These are phyloP conservation scores for Protobothrops mucrosquamatus DNA, from an alignment of 2,113 vertebrate species.

Conservation along the genomic window DNA sequence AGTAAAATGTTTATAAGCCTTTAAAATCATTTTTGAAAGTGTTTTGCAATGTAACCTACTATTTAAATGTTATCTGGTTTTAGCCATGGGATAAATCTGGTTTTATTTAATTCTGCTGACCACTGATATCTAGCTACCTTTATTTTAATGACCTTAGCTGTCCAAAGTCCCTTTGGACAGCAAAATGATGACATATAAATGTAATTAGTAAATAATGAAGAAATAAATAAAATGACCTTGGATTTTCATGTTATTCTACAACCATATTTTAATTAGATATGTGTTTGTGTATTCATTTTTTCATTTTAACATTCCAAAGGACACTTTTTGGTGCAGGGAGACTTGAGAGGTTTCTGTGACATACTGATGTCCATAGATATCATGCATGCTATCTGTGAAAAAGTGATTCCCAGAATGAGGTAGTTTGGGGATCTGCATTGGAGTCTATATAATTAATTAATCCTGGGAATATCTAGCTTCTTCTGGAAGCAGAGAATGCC, in stretches of 20 bases:
- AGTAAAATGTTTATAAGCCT: neutral
- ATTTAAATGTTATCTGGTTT: neutral
- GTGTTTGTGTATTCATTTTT: neutral
- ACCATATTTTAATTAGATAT: neutral
- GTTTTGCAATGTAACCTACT: neutral
- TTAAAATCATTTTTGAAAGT: neutral
- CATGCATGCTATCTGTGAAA: neutral
- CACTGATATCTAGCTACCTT: neutral
- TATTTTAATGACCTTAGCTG: neutral
- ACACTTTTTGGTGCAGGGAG: neutral
- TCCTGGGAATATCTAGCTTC: neutral
- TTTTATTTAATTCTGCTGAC: neutral
- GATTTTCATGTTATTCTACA: neutral
- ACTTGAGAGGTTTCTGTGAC: neutral
- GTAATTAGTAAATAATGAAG: no score
- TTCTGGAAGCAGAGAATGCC: neutral
- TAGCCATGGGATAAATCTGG: neutral
- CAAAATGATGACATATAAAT: neutral
- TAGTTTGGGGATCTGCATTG: neutral
- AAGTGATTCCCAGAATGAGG: neutral
- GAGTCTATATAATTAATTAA: no score
- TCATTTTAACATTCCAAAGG: neutral
- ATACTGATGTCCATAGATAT: neutral
- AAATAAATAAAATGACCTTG: no score
- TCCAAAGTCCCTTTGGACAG: neutral